These are phyloP conservation scores for Marronus borbonicus DNA, from an alignment of 2,888 invertebrate species.

Conservation along the genomic window DNA sequence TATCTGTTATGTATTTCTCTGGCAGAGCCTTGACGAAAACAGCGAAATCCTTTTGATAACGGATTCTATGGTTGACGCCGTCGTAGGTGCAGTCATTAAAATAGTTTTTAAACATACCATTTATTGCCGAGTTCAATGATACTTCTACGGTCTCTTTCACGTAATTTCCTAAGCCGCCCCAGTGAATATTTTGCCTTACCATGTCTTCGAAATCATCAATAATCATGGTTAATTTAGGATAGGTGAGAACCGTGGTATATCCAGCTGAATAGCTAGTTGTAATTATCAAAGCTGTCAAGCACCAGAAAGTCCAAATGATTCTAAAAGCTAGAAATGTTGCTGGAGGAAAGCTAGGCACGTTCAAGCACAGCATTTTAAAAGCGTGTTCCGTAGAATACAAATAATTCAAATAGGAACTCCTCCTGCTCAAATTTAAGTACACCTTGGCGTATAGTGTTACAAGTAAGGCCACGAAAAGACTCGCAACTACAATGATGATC, in stretches of 20 bases:
- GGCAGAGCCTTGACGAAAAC: constrained; percentile 52
- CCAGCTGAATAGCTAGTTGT: constrained; percentile 49
- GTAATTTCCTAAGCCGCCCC: constrained; percentile 46
- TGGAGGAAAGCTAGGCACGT: constrained; percentile 41
- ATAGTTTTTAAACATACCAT: constrained; percentile 41
- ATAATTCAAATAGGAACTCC: constrained; percentile 31
- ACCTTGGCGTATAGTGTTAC: constrained; percentile 33
- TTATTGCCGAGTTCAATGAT: constrained; percentile 22
- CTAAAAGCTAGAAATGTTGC: constrained; percentile 29
- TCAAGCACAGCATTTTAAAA: constrained; percentile 41
- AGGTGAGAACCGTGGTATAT: constrained; percentile 46
- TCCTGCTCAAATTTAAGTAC: constrained; percentile 32
- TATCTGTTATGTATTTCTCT: constrained; percentile 52
- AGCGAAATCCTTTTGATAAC: constrained; percentile 48
- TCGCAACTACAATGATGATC: constrained; percentile 20
- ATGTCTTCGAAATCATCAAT: constrained; percentile 50
- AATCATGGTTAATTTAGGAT: constrained; percentile 44
- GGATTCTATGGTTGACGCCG: constrained; percentile 34
- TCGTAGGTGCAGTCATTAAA: constrained; percentile 30
- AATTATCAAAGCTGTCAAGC: constrained; percentile 47
- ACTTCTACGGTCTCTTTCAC: constrained; percentile 20
- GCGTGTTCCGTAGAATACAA: constrained; percentile 19
- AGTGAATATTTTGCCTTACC: constrained; percentile 42
- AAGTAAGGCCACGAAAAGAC: constrained; percentile 24
- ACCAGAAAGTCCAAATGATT: constrained; percentile 44